Conservation (phyloP, 1,140 invertebrate genomes). For the Anastrepha ludens region DNA sequence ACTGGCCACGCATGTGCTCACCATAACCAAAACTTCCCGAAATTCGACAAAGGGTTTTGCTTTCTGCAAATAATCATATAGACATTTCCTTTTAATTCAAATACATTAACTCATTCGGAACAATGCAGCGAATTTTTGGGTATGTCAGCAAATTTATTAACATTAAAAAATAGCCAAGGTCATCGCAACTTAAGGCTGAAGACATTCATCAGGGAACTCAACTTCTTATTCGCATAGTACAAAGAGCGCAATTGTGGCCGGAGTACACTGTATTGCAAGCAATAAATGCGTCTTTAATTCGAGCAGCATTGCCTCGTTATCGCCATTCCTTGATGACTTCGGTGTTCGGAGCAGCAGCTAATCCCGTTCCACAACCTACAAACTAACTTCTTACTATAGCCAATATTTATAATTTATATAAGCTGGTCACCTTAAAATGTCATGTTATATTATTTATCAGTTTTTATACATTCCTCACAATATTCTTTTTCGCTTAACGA, state of each 20-base stretch:
- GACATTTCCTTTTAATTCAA: constrained; percentile 11
- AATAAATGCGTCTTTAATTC: background rate
- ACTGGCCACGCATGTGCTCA: background rate
- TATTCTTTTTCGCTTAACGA: too few relatives aligned
- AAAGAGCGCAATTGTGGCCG: constrained; percentile 56
- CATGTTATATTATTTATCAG: too few relatives aligned
- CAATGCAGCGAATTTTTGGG: constrained; percentile 53
- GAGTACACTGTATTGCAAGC: background rate
- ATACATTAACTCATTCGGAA: constrained; percentile 34
- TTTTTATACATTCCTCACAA: too few relatives aligned
- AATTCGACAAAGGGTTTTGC: background rate
- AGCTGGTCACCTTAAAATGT: too few relatives aligned
- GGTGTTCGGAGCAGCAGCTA: too few relatives aligned
- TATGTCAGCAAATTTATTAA: background rate
- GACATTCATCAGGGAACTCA: constrained; percentile 49
- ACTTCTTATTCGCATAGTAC: constrained; percentile 56
- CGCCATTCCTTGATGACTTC: constrained; percentile 46
- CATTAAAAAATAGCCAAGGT: background rate
- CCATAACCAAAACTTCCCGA: background rate
- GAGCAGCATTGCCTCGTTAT: constrained; percentile 50
- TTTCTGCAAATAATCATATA: background rate
- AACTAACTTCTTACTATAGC: too few relatives aligned
- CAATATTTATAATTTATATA: too few relatives aligned
- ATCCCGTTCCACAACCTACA: too few relatives aligned
- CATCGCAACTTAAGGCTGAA: background rate